phyloP scores from a whole-genome alignment of 2,888 invertebrate species.

The Sarcophaga subvicina region DNA sequence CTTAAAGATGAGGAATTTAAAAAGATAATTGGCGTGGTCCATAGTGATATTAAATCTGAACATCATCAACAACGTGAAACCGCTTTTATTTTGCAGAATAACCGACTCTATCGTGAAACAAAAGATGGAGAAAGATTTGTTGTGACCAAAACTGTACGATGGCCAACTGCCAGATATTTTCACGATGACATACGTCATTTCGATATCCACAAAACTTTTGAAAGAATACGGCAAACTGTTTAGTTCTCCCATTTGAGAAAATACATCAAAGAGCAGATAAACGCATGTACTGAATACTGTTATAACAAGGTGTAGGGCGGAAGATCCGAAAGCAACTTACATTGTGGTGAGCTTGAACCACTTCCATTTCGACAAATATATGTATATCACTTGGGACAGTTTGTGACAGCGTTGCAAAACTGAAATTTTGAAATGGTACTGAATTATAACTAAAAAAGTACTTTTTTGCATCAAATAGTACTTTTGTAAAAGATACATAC shows the following conservation, averaged over 20 bases:
- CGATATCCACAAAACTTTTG: neutral
- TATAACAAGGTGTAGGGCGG: slow-evolving; percentile 17
- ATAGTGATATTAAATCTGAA: neutral
- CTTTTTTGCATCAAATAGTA: too few relatives aligned
- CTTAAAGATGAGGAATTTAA: neutral
- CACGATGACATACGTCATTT: slow-evolving; percentile 1
- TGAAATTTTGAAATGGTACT: too few relatives aligned
- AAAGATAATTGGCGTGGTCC: neutral
- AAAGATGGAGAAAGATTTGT: too few relatives aligned
- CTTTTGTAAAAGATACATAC: too few relatives aligned
- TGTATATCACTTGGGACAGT: slow-evolving; percentile 1
- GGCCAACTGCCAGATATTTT: neutral
- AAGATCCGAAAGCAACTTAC: neutral
- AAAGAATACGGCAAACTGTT: neutral
- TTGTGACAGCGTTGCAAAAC: neutral
- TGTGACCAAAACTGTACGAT: too few relatives aligned
- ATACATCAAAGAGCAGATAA: slow-evolving; percentile 2
- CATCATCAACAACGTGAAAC: neutral
- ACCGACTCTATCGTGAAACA: too few relatives aligned
- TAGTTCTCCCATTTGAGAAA: neutral
- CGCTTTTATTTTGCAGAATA: too few relatives aligned
- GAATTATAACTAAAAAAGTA: too few relatives aligned
- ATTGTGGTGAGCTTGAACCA: slow-evolving; percentile 2
- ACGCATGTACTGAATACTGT: neutral
- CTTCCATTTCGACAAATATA: slow-evolving; percentile 5